Conservation (phyloP, 2,888 invertebrate species). For the Liodrosophila aerea region DNA sequence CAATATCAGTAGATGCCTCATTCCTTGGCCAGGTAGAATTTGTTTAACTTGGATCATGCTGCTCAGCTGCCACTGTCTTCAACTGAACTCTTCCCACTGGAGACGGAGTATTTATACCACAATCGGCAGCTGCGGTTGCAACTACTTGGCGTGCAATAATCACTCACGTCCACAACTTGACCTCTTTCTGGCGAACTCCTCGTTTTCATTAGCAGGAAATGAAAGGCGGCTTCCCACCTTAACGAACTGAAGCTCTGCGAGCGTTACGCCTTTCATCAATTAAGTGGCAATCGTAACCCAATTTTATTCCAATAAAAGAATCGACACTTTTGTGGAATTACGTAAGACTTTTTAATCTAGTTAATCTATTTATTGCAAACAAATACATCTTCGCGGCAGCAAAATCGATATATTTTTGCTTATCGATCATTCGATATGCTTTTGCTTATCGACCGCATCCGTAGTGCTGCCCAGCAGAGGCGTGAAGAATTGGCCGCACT, state of each 20-base stretch:
- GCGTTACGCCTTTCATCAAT: conserved; percentile 28
- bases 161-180: conserved; percentile 58
- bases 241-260: no score
- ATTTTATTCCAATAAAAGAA: not conserved
- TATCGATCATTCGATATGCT: no score
- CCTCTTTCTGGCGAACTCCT: conserved; percentile 36
- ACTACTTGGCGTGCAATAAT: conserved; percentile 28
- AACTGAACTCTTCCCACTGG: conserved; percentile 28
- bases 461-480: no score
- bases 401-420: no score
- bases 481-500: no score
- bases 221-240: conserved; percentile 48
- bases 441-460: no score
- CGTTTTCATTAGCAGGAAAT: conserved; percentile 57
- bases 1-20: conserved; percentile 34
- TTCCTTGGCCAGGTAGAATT: conserved; percentile 6
- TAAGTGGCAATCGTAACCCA: conserved; percentile 19
- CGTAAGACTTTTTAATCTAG: no score
- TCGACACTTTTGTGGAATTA: no score
- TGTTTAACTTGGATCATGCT: conserved; percentile 26
- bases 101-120: conserved; percentile 60
- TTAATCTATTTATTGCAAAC: no score
- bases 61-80: conserved; percentile 14
- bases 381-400: no score
- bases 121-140: conserved; percentile 7